A percentile compares a stretch with the other conserved stretches of the same genome.
Evolutionary conservation across 2,888 invertebrate genomes (phyloP).

Genomic region (Drosophila anomalipes): DNA sequence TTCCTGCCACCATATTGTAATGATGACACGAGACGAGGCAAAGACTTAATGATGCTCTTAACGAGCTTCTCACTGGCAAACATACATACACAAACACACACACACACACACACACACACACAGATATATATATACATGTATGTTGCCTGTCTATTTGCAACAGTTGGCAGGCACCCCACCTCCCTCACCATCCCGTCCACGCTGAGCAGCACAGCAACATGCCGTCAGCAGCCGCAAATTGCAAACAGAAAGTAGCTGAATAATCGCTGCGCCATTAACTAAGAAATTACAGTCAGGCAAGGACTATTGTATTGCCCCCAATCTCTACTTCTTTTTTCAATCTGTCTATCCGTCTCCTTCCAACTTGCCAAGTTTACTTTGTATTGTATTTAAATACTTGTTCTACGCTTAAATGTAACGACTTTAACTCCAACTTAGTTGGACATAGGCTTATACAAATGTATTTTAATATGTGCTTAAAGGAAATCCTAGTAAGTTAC

Average conservation of each 20-base stretch:
- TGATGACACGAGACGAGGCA: slow-evolving; percentile 41
- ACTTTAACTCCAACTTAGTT: neutral
- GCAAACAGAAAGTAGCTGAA: slow-evolving; percentile 63
- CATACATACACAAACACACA: slow-evolving; percentile 9
- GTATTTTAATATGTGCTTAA: neutral
- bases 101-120: slow-evolving; percentile 1
- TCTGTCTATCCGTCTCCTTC: neutral
- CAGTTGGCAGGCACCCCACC: slow-evolving; percentile 42
- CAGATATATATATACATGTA: neutral
- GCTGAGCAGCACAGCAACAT: neutral
- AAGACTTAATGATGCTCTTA: slow-evolving; percentile 71
- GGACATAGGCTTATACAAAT: neutral
- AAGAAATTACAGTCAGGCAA: slow-evolving; percentile 56
- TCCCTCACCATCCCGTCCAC: fast-evolving
- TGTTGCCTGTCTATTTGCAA: slow-evolving; percentile 54
- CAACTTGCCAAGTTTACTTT: neutral
- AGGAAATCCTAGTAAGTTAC: neutral
- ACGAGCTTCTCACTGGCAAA: slow-evolving; percentile 56
- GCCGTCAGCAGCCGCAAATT: slow-evolving; percentile 49
- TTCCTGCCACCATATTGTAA: slow-evolving; percentile 48
- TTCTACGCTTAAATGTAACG: neutral
- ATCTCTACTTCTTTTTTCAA: neutral
- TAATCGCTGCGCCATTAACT: slow-evolving; percentile 58
- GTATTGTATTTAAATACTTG: neutral
- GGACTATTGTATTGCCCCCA: slow-evolving; percentile 38